These are phyloP conservation scores for Neoscelio sp. DNA, from an alignment of 2,888 invertebrate species.

Conservation along the genomic window DNA sequence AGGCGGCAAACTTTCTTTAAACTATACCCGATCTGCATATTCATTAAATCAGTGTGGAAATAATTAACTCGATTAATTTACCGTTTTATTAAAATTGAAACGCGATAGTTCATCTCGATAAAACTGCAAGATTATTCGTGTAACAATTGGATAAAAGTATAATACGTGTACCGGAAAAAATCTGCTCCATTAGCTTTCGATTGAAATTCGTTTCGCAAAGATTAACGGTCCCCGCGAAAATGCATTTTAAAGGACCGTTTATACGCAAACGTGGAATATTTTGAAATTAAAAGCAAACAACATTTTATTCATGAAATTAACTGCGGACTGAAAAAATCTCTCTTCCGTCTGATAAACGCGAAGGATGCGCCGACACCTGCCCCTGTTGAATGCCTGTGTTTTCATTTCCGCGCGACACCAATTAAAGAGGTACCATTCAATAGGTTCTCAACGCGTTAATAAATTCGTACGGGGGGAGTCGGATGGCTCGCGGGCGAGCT, in stretches of 20 bases:
- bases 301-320: conserved; percentile 2
- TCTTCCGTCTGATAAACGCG: neutral
- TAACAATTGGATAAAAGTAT: conserved; percentile 11
- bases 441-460: conserved; percentile 55
- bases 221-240: neutral
- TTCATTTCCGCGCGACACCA: conserved; percentile 9
- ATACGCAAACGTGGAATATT: neutral
- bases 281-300: conserved; percentile 9
- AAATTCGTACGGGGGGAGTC: conserved; percentile 47
- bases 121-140: conserved; percentile 35
- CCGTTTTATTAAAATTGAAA: neutral
- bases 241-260: neutral
- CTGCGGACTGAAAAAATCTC: neutral
- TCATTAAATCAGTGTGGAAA: no score
- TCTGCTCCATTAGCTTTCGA: conserved; percentile 28
- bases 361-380: conserved; percentile 14
- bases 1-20: no score
- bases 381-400: neutral
- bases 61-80: neutral
- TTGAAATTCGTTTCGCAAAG: conserved; percentile 20
- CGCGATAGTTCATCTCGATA: conserved; percentile 41
- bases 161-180: no score
- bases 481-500: conserved; percentile 56
- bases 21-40: no score
- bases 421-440: conserved; percentile 57